Evolutionary conservation across 2,113 vertebrate species (phyloP).

Genomic region (Mungos mungo): DNA sequence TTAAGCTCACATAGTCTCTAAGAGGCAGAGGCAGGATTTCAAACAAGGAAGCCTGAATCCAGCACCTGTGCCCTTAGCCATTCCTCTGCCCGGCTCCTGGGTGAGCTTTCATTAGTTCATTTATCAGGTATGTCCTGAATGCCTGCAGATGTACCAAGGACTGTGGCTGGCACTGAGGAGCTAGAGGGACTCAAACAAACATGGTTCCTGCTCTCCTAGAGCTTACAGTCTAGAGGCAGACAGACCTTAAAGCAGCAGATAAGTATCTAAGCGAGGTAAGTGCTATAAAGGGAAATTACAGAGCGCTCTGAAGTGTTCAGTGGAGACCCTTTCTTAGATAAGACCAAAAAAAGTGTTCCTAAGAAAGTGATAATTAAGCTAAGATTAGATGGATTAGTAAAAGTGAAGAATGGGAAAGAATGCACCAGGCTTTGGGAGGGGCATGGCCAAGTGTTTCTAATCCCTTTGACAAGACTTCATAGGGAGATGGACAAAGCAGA

Average conservation of each 20-base stretch:
- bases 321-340: background rate
- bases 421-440: constrained; percentile 25
- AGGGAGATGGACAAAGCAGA: background rate
- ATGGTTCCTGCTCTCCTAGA: background rate
- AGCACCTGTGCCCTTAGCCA: background rate
- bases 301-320: background rate
- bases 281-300: background rate
- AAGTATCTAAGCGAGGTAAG: background rate
- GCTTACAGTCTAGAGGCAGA: background rate
- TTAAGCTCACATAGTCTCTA: background rate
- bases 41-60: background rate
- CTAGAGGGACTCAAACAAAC: background rate
- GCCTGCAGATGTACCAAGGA: background rate
- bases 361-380: constrained; percentile 66
- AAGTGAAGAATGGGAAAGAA: constrained; percentile 47
- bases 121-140: background rate
- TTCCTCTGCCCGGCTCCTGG: background rate
- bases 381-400: constrained; percentile 44
- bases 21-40: background rate
- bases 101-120: background rate
- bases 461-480: constrained; percentile 20
- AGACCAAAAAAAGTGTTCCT: background rate
- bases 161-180: background rate
- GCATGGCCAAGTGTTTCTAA: constrained; percentile 36
- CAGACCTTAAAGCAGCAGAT: background rate